phyloP scores from a whole-genome alignment of 1,140 invertebrate species.

The Pseudomyrmex sp. region DNA sequence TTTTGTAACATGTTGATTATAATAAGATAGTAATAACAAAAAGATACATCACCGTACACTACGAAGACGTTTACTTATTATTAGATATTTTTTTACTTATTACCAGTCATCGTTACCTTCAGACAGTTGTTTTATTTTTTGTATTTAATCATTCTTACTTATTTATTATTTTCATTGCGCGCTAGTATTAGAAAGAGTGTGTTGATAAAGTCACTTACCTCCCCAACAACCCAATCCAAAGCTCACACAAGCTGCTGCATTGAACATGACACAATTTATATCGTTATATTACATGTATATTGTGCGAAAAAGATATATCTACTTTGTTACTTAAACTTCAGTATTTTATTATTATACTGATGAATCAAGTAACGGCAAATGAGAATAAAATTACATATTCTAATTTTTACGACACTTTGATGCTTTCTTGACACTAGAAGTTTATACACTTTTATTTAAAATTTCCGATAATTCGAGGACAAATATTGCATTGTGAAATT shows the following conservation, averaged over 20 bases:
- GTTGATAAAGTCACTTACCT: slow-evolving; percentile 81
- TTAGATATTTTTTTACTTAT: not conserved
- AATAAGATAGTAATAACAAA: not conserved
- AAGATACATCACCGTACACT: not conserved
- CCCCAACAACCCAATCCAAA: slow-evolving; percentile 88
- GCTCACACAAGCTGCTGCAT: slow-evolving; percentile 87
- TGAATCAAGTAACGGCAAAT: not conserved
- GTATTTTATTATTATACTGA: not conserved
- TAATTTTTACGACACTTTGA: not conserved
- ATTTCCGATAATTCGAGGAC: slow-evolving; percentile 9
- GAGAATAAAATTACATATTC: not conserved
- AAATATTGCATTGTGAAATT: slow-evolving; percentile 30
- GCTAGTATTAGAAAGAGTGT: slow-evolving; percentile 8
- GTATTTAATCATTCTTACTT: no score
- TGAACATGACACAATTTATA: slow-evolving; percentile 8
- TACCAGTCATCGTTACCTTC: no score
- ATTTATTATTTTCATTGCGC: no score
- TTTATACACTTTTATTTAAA: slow-evolving; percentile 9
- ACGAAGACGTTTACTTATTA: not conserved
- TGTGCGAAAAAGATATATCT: not conserved
- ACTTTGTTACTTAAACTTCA: not conserved
- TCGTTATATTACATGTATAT: not conserved
- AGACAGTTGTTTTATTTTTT: no score
- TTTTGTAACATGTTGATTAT: not conserved
- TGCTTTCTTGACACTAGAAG: not conserved